These are phyloP conservation scores for Watsonalla binaria DNA, from an alignment of 2,888 invertebrate genomes.

Conservation along the genomic window DNA sequence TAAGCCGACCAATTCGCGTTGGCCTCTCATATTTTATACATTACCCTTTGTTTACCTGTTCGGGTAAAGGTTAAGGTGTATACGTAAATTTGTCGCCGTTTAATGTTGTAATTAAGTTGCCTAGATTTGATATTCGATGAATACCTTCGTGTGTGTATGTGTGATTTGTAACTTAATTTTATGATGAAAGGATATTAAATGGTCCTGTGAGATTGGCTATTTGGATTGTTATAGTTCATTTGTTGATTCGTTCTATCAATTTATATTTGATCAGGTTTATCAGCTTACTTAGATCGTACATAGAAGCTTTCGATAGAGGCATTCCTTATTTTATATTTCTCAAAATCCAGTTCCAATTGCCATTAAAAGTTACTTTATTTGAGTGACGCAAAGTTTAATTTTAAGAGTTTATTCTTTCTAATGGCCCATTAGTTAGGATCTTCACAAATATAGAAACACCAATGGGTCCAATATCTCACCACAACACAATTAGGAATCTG, in stretches of 20 bases:
- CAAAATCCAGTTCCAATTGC: too few species aligned
- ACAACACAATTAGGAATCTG: constrained; percentile 15
- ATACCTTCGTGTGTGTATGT: constrained; percentile 6
- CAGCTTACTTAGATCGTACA: too few species aligned
- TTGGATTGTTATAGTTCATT: too few species aligned
- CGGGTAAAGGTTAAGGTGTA: constrained; percentile 2
- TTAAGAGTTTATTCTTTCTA: too few species aligned
- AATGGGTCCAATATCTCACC: background rate
- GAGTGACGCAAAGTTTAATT: too few species aligned
- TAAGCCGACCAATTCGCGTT: constrained; percentile 26
- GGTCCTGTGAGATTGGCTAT: background rate
- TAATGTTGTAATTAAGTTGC: constrained; percentile 27
- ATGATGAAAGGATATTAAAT: background rate
- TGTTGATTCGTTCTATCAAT: too few species aligned
- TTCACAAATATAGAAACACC: background rate
- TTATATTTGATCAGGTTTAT: too few species aligned
- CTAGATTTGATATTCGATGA: constrained; percentile 29
- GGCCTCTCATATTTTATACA: constrained; percentile 14
- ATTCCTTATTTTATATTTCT: too few species aligned
- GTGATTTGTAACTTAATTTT: background rate
- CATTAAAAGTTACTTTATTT: too few species aligned
- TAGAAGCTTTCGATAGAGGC: too few species aligned
- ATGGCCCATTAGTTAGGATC: too few species aligned
- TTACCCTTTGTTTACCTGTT: constrained; percentile 6
- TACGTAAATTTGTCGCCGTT: constrained; percentile 7